Evolutionary conservation across 2,888 invertebrate species (phyloP), one percentile per base, ranked within the genome.

Genomic region (Spialia ferax): DNA sequence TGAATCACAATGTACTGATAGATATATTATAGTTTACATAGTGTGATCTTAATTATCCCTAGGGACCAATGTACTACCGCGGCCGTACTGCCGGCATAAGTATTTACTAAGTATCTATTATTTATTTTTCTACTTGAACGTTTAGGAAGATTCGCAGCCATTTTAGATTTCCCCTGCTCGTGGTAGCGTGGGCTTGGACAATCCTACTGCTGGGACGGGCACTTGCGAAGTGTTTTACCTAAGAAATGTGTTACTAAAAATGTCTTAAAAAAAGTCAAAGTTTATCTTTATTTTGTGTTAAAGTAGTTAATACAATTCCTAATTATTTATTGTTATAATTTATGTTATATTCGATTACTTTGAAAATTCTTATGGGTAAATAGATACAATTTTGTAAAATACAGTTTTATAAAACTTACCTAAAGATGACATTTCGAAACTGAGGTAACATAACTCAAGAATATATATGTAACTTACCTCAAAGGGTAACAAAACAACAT

Each of bases 71-170:
- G 71, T 71, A n/a, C n/a, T n/a, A n/a, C n/a, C n/a, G n/a, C n/a
- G 69, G 77, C 79, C 48, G 20, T 42, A 77, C 78, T 74, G 77
- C 73, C 72, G 70, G 70, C 82, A 83, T 83, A 82, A 82, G 79
- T 76, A 35, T 48, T 48, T 48, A 74, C 61, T 83, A 88, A 85
- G 82, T 84, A 84, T 83, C 77, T 72, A 78, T 81, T 89, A 89
- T 89, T 91, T 91, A 89, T 90, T 89, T 85, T 86, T 86, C 72
- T 81, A 80, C 73, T 82, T 79, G 79, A 82, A 74, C 78, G 80
- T 89, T 89, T 89, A 90, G 86, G 87, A 87, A 87, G 83, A 80
- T 86, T 84, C 83, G 80, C 79, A 86, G 88, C 86, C 86, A 83
- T 83, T 82, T 69, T 79, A 77, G 73, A 77, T 80, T 75, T 78